A percentile compares a stretch with the other conserved stretches of the same genome.
Conservation (phyloP, 2,888 invertebrate species). For the Nudaria mundana region DNA sequence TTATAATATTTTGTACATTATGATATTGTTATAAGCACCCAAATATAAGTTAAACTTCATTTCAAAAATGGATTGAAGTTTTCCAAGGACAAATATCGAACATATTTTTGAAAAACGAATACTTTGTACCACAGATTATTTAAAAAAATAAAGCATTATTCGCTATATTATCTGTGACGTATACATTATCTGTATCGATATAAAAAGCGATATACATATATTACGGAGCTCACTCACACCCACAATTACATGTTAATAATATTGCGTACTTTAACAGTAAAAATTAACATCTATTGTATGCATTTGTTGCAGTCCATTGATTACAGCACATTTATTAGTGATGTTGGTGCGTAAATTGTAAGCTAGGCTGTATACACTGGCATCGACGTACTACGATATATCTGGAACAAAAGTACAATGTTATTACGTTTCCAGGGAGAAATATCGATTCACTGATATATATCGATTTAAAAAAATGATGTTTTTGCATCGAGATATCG, state of each 20-base stretch:
- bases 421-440: no score
- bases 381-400: constrained; percentile 55
- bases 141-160: no score
- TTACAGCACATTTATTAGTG: constrained; percentile 54
- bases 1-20: constrained; percentile 45
- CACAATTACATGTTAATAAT: constrained; percentile 52
- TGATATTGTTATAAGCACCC: constrained; percentile 56
- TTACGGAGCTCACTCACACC: constrained; percentile 62
- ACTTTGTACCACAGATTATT: constrained; percentile 31
- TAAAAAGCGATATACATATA: constrained; percentile 59
- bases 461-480: no score
- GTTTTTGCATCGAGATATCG: no score
- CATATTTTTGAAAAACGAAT: no score
- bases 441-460: no score
- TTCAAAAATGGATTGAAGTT: no score
- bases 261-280: constrained; percentile 59
- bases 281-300: constrained; percentile 65
- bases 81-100: no score
- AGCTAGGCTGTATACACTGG: constrained; percentile 67
- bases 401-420: constrained; percentile 53
- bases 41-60: constrained; percentile 44
- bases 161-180: constrained; percentile 49
- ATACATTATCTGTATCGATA: constrained; percentile 32
- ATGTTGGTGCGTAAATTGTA: constrained; percentile 58
- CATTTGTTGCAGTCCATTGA: constrained; percentile 61